Evolutionary conservation across 2,797 vertebrate genomes (phyloP), one percentile per base, ranked within the genome.

Genomic region (Arrhamphus sclerolepis): DNA sequence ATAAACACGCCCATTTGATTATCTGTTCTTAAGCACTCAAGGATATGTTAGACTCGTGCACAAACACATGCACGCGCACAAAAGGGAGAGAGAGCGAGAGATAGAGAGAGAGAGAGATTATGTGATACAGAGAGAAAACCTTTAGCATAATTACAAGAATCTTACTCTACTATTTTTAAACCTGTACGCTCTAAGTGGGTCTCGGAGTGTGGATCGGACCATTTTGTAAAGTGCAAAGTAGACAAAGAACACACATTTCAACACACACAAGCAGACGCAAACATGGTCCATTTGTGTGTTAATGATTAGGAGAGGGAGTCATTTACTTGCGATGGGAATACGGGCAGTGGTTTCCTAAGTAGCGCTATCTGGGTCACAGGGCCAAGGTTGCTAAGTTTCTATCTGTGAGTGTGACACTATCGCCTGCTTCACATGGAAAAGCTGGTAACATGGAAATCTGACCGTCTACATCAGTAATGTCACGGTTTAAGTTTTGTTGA

Each of bases 271-370:
- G 41, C 65, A 68, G 64, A 59, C 31, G 42, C 19, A 53, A 78
- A 75, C 80, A 70, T n/a, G 54, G 66, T 67, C 74, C 82, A 70
- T 80, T 82, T 82, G 67, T 55, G 84, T 78, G 88, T 91, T 89
- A 91, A 91, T 91, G 87, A 91, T 90, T 88, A 89, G 70, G 66
- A 54, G 82, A 87, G 59, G 68, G 70, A 77, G 62, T 65, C 74
- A 69, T 89, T 89, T 83, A 63, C 47, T n/a, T 61, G 67, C 13
- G 52, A 81, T 83, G 81, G 88, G 84, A 89, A 88, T 81, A 78
- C 71, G 70, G 75, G 56, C 75, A 78, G 79, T 72, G 78, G 83
- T 87, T 84, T 87, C 71, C 78, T 84, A 79, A 87, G 84, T 85
- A 78, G 64, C 60, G 67, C 70, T 86, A 85, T 85, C 73, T 86